phyloP scores from a whole-genome alignment of 2,888 invertebrate species.

The Catotricha subobsoleta region DNA sequence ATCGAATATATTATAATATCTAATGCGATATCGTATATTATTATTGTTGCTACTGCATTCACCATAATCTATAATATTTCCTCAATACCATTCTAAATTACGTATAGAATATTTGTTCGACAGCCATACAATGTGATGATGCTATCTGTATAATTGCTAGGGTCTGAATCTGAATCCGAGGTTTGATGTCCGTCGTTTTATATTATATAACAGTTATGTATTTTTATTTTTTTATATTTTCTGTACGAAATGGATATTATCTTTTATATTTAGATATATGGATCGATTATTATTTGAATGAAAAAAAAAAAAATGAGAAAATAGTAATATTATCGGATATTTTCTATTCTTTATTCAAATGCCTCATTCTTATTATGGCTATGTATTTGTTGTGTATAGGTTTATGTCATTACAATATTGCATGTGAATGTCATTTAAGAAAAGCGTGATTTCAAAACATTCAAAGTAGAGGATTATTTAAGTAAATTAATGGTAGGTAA shows the following conservation, averaged over 20 bases:
- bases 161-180: not conserved
- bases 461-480: not conserved
- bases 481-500: slow-evolving; percentile 4
- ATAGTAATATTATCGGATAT: not conserved
- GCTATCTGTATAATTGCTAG: slow-evolving; percentile 2
- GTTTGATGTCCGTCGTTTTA: not conserved
- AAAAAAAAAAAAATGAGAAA: not conserved
- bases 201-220: not conserved
- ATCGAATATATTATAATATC: not conserved
- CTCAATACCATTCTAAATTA: not conserved
- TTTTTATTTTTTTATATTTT: slow-evolving; percentile 2
- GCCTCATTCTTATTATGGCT: not conserved
- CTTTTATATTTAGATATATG: too few relatives aligned
- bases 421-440: not conserved
- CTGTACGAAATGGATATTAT: not conserved
- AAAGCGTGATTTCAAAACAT: slow-evolving; percentile 1
- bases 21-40: too few relatives aligned
- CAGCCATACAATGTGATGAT: slow-evolving; percentile 1
- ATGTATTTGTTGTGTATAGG: too few relatives aligned
- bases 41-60: not conserved
- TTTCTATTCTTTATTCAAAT: not conserved
- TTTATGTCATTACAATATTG: too few relatives aligned
- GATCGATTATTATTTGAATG: not conserved
- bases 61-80: not conserved
- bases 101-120: not conserved